These are phyloP conservation scores for Halichondria panicea DNA, from an alignment of 37 sponge, comb jelly and placozoan species.

Conservation along the genomic window DNA sequence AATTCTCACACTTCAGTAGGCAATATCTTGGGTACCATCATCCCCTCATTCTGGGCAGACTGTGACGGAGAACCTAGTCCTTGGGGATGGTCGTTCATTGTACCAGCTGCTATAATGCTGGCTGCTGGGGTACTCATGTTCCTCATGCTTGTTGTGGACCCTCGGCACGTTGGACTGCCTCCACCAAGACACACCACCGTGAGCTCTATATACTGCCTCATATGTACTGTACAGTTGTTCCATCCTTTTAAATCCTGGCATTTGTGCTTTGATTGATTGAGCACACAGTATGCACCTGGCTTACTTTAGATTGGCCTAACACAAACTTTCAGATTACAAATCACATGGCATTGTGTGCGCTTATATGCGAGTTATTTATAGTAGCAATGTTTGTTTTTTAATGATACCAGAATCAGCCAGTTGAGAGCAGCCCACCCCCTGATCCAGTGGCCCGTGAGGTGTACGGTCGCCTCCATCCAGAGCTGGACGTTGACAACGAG, in stretches of 20 bases:
- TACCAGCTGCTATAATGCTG: conserved; percentile 69
- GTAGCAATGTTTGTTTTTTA: too few species aligned
- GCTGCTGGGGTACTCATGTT: conserved; percentile 39
- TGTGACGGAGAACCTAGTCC: not conserved
- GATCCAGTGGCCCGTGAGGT: too few species aligned
- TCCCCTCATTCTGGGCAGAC: conserved; percentile 84
- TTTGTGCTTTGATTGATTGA: not conserved
- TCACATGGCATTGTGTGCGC: too few species aligned
- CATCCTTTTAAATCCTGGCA: not conserved
- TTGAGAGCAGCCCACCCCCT: too few species aligned
- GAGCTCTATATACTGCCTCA: not conserved
- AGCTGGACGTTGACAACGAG: too few species aligned
- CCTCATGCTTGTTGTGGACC: conserved; percentile 58
- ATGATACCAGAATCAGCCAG: too few species aligned
- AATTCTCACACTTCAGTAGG: conserved; percentile 93
- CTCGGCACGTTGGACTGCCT: conserved; percentile 51
- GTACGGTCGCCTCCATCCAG: too few species aligned
- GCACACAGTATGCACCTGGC: too few species aligned
- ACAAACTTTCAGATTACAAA: too few species aligned
- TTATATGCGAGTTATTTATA: too few species aligned
- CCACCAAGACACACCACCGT: conserved; percentile 55
- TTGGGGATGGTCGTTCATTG: conserved; percentile 65
- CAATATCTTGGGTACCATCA: conserved; percentile 89
- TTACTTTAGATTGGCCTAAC: too few species aligned
- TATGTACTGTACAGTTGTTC: not conserved